Percentiles rank a stretch among this genome's conserved stretches.
These are phyloP conservation scores for Lemur catta DNA, from an alignment of 2,797 vertebrate genomes.

Conservation along the genomic window DNA sequence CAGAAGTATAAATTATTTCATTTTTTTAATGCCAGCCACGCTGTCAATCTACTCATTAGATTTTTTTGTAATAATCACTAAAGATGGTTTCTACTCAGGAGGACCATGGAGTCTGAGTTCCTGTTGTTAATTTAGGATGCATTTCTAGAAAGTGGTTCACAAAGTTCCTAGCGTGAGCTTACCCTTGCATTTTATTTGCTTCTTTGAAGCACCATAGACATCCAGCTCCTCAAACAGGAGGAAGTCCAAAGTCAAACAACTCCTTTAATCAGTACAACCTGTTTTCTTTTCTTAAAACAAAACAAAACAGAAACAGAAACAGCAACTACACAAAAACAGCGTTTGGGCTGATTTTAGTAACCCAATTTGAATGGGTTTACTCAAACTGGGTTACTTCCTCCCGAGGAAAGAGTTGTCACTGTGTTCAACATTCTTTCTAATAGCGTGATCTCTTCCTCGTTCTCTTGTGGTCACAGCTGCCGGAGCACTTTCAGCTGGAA, in stretches of 20 bases:
- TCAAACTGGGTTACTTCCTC: not conserved
- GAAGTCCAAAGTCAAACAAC: not conserved
- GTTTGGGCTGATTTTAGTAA: not conserved
- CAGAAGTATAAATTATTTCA: not conserved
- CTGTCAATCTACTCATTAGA: not conserved
- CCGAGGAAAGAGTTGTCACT: not conserved
- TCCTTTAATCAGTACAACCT: not conserved
- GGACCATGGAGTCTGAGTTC: not conserved
- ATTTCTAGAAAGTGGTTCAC: not conserved
- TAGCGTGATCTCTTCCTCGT: not conserved
- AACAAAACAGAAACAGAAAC: not conserved
- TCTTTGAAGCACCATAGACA: not conserved
- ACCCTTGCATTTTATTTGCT: not conserved
- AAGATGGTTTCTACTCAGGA: not conserved
- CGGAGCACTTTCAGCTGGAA: not conserved
- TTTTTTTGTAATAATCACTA: not conserved
- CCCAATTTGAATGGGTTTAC: not conserved
- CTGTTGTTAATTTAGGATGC: not conserved
- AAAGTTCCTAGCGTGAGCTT: not conserved
- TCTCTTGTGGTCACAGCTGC: not conserved
- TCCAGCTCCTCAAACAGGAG: not conserved
- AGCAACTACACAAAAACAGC: not conserved
- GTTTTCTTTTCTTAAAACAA: not conserved
- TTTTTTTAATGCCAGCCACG: not conserved
- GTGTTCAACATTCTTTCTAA: not conserved